Percentiles rank a stretch among this genome's conserved stretches.
These are phyloP conservation scores for Chymomyza caudatula DNA, from an alignment of 2,888 invertebrate species.

Conservation along the genomic window DNA sequence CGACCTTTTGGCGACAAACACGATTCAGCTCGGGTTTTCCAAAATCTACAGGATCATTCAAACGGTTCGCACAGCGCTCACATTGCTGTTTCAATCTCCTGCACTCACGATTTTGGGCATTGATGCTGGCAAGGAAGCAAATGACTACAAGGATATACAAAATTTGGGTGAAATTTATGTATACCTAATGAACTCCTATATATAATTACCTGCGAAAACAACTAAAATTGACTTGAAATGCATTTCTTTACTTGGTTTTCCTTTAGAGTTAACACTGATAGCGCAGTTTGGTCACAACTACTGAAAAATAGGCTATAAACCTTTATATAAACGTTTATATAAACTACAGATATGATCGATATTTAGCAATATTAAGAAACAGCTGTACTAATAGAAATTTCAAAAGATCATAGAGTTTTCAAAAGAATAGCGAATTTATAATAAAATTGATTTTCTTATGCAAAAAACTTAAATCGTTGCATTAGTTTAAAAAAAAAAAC, in stretches of 20 bases:
- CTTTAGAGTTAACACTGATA: background rate
- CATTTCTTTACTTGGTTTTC: slow-evolving; percentile 17
- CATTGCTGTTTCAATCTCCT: slow-evolving; percentile 10
- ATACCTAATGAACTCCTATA: background rate
- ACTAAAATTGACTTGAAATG: slow-evolving; percentile 19
- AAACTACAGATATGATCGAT: slow-evolving; percentile 6
- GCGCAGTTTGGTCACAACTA: slow-evolving; percentile 1
- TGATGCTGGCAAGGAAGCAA: background rate
- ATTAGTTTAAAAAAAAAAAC: background rate
- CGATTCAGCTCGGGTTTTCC: slow-evolving; percentile 2
- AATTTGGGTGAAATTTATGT: background rate
- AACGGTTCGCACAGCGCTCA: background rate
- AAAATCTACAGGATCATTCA: slow-evolving; percentile 7
- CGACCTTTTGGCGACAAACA: slow-evolving; percentile 4
- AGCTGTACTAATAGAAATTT: background rate
- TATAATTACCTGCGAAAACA: slow-evolving; percentile 22
- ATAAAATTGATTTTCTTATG: background rate
- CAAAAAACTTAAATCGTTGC: too few species aligned
- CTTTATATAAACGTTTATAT: slow-evolving; percentile 25
- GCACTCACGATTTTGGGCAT: slow-evolving; percentile 17
- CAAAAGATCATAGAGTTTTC: background rate
- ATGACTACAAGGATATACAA: background rate
- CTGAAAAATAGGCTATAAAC: background rate
- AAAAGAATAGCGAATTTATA: background rate
- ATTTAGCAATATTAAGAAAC: background rate